Evolutionary conservation across 2,113 vertebrate species (phyloP).

Genomic region (Spilogale gracilis): DNA sequence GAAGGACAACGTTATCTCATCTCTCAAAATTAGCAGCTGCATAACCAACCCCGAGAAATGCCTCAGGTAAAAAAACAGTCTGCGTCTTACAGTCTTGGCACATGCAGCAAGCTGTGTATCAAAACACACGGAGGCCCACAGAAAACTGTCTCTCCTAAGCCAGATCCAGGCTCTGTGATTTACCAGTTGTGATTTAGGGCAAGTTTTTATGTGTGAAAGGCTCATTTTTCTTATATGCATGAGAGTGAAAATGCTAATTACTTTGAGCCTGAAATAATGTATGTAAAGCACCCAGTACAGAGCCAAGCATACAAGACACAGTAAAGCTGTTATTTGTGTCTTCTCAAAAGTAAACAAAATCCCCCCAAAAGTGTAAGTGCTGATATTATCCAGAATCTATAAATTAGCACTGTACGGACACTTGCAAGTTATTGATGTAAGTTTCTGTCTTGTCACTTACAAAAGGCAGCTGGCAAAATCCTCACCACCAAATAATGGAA

Average conservation of each 20-base stretch:
- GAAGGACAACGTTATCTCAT: background rate
- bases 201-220: background rate
- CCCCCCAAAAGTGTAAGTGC: background rate
- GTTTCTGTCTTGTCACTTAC: background rate
- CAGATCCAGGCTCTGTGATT: background rate
- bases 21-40: background rate
- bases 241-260: background rate
- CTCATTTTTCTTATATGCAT: background rate
- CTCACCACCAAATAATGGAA: background rate
- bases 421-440: background rate
- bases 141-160: background rate
- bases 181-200: background rate
- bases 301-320: background rate
- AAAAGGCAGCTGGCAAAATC: background rate
- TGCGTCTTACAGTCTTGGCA: background rate
- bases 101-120: background rate
- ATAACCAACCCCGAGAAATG: background rate
- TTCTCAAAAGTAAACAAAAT: background rate
- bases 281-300: background rate
- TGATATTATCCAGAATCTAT: background rate
- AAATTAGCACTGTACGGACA: background rate
- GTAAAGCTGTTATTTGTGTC: background rate
- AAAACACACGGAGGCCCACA: fast-evolving
- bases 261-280: background rate
- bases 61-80: background rate